Percentiles rank a stretch among this genome's conserved stretches.
phyloP scores from a whole-genome alignment of 1,140 invertebrate species.

The Dufourea novaeangliae region DNA sequence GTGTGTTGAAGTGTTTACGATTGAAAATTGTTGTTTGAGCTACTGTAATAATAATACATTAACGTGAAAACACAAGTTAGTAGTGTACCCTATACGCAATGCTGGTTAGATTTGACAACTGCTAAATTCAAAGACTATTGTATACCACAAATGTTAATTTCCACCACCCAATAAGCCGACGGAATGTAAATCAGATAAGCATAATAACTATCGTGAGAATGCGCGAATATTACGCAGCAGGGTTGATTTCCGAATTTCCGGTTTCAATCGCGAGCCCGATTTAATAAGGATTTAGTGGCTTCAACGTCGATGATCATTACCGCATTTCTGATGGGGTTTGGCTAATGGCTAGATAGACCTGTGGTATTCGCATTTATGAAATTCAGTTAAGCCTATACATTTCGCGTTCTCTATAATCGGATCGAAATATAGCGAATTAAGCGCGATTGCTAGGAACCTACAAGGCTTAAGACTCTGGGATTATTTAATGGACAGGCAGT shows the following conservation, averaged over 20 bases:
- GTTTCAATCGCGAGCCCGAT: background rate
- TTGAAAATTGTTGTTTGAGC: no score
- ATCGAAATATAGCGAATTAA: background rate
- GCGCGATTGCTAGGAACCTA: background rate
- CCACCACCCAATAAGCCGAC: background rate
- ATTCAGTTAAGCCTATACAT: constrained; percentile 9
- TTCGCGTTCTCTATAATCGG: background rate
- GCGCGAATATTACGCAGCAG: background rate
- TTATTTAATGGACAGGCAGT: no score
- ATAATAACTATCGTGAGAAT: background rate
- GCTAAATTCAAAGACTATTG: no score
- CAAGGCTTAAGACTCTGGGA: no score
- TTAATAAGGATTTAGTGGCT: constrained; percentile 17
- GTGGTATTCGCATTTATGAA: background rate
- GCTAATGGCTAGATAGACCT: background rate
- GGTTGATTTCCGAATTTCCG: constrained; percentile 2
- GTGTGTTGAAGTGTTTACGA: no score
- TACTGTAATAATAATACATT: no score
- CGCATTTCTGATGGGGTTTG: background rate
- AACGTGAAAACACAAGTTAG: no score
- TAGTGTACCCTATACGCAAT: no score
- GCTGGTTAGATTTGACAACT: no score
- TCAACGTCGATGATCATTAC: constrained; percentile 8
- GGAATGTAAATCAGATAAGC: background rate
- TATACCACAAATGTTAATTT: no score